A percentile compares a stretch with the other conserved stretches of the same genome.
phyloP scores from a whole-genome alignment of 2,888 invertebrate genomes.

The Amphipoea lucens region DNA sequence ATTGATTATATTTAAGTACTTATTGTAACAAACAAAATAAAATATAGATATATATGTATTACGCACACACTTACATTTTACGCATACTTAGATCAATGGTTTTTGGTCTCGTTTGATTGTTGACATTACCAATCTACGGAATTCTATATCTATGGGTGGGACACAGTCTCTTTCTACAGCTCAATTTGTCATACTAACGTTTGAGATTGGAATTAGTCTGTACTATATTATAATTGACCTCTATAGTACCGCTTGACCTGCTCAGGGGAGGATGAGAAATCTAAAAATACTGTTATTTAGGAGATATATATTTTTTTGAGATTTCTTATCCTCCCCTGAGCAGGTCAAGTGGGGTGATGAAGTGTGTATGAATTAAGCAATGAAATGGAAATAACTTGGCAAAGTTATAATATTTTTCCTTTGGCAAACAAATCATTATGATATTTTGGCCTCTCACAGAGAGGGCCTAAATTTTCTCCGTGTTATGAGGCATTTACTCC shows the following conservation, averaged over 20 bases:
- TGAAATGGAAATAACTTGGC: background rate
- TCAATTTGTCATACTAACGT: background rate
- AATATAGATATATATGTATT: too few relatives aligned
- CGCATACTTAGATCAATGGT: too few relatives aligned
- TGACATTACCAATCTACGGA: too few relatives aligned
- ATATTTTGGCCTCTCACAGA: conserved; percentile 7
- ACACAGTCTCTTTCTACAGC: background rate
- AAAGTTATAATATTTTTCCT: background rate
- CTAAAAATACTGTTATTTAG: too few relatives aligned
- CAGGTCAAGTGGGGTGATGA: background rate
- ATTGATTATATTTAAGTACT: too few relatives aligned
- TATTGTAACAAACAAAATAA: too few relatives aligned
- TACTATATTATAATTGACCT: background rate
- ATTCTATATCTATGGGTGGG: too few relatives aligned
- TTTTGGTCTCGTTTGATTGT: too few relatives aligned
- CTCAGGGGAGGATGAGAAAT: too few relatives aligned
- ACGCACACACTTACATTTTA: too few relatives aligned
- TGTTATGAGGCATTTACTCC: conserved; percentile 16
- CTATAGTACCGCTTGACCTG: too few relatives aligned
- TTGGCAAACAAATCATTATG: background rate
- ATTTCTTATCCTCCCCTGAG: background rate
- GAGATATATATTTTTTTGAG: background rate
- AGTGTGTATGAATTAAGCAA: background rate
- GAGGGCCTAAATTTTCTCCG: conserved; percentile 9
- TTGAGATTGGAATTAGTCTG: background rate